These are phyloP conservation scores for Sinocyclocheilus maitianheensis DNA, from an alignment of 2,113 vertebrate species.

Conservation along the genomic window DNA sequence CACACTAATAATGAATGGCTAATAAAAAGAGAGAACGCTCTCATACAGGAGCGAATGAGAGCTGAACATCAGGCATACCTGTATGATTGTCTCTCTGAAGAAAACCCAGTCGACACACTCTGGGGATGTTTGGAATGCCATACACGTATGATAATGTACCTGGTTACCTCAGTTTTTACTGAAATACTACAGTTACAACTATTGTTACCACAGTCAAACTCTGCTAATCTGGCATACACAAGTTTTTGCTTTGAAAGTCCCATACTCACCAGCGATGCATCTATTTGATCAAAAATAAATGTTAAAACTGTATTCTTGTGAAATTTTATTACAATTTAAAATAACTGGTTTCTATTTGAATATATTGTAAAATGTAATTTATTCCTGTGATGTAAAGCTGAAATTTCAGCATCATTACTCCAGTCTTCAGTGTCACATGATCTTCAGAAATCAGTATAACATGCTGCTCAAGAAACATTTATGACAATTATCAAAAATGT, in stretches of 20 bases:
- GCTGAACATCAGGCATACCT: background rate
- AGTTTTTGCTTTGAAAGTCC: background rate
- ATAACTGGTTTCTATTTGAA: no score
- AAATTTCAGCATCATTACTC: background rate
- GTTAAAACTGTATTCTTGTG: background rate
- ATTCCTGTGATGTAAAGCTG: no score
- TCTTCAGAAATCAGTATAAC: no score
- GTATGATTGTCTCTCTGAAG: no score
- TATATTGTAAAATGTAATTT: no score
- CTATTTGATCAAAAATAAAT: background rate
- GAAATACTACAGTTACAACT: background rate
- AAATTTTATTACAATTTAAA: no score
- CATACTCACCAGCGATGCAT: background rate
- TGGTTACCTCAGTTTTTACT: background rate
- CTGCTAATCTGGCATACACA: background rate
- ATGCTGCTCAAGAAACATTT: no score
- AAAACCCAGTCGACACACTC: background rate
- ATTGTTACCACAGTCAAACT: background rate
- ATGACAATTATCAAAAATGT: no score
- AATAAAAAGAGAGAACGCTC: conserved; percentile 28
- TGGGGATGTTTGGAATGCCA: background rate
- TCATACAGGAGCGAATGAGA: background rate
- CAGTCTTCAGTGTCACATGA: background rate
- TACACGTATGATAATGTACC: background rate
- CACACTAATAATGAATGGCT: conserved; percentile 27